A percentile compares a stretch with the other conserved stretches of the same genome.
phyloP scores from a whole-genome alignment of 2,888 invertebrate genomes.

The Plemyria rubiginata region DNA sequence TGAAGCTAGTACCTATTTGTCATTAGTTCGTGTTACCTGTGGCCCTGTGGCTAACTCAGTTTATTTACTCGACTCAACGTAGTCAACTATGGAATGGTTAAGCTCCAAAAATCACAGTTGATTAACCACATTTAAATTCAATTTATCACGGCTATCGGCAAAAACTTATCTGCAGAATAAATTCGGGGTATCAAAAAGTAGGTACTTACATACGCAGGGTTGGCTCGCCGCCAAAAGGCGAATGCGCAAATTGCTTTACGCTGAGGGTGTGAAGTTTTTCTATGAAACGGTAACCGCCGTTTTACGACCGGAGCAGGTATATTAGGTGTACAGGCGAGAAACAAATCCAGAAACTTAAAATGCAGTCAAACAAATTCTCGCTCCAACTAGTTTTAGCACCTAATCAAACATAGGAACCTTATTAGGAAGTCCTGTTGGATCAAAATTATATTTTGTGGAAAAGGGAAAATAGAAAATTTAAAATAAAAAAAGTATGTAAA shows the following conservation, averaged over 20 bases:
- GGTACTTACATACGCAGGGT: constrained; percentile 45
- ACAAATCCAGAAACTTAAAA: background rate
- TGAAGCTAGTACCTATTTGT: too few species aligned
- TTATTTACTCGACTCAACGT: too few species aligned
- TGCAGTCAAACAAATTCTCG: too few species aligned
- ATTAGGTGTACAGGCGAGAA: too few species aligned
- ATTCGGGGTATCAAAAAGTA: constrained; percentile 52
- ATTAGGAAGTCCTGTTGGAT: too few species aligned
- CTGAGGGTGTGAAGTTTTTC: constrained; percentile 13
- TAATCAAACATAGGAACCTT: too few species aligned
- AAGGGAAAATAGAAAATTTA: too few species aligned
- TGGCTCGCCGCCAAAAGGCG: constrained; percentile 34
- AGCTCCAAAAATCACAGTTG: background rate
- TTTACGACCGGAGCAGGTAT: background rate
- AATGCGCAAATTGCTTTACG: constrained; percentile 39
- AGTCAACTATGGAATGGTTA: background rate
- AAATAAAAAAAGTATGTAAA: too few species aligned
- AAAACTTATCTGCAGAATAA: constrained; percentile 45
- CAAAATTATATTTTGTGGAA: too few species aligned
- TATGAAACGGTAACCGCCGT: background rate
- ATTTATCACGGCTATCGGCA: constrained; percentile 36
- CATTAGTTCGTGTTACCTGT: too few species aligned
- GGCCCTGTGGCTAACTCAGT: too few species aligned
- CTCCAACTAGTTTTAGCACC: too few species aligned
- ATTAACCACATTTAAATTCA: constrained; percentile 25